Percentiles rank a stretch among this genome's conserved stretches.
phyloP scores from a whole-genome alignment of 2,797 vertebrate genomes.

The Aplochiton taeniatus region DNA sequence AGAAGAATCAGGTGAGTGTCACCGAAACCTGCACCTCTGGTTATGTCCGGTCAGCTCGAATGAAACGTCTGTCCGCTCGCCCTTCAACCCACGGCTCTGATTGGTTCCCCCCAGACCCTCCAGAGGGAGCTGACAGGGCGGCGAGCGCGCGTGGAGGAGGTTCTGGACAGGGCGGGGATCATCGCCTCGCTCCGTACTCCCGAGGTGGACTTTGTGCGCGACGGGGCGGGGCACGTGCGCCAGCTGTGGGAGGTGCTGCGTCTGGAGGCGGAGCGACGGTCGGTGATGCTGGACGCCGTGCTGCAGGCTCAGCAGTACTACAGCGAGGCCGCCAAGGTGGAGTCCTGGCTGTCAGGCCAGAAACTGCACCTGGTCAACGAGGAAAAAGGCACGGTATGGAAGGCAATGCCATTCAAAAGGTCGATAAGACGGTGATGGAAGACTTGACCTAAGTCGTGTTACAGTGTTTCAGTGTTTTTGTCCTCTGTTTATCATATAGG shows the following conservation, averaged over 20 bases:
- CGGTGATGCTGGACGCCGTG: constrained; percentile 79
- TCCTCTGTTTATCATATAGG: constrained; percentile 62
- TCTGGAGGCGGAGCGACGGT: constrained; percentile 81
- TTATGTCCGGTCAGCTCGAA: not conserved
- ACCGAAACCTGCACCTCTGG: not conserved
- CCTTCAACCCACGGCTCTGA: constrained; percentile 8
- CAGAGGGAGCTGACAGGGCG: constrained; percentile 91
- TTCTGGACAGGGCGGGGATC: constrained; percentile 77
- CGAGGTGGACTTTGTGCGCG: constrained; percentile 80
- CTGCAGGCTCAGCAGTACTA: constrained; percentile 89
- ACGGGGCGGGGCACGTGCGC: constrained; percentile 78
- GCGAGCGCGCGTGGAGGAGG: constrained; percentile 85
- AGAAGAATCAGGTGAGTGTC: constrained; percentile 86
- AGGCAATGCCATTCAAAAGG: not conserved
- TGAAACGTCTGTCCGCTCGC: not conserved
- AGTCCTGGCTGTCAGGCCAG: constrained; percentile 93
- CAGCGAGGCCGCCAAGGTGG: constrained; percentile 84
- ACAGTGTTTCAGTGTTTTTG: not conserved
- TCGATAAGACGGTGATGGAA: not conserved
- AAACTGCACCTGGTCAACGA: constrained; percentile 90
- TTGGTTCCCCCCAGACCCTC: constrained; percentile 76
- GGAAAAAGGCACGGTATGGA: constrained; percentile 86
- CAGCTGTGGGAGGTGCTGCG: constrained; percentile 86
- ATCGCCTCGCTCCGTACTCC: constrained; percentile 78
- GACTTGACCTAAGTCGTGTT: not conserved